A percentile compares a stretch with the other conserved stretches of the same genome.
These are phyloP conservation scores for Chelonia mydas DNA, from an alignment of 2,797 vertebrate genomes.

Conservation along the genomic window DNA sequence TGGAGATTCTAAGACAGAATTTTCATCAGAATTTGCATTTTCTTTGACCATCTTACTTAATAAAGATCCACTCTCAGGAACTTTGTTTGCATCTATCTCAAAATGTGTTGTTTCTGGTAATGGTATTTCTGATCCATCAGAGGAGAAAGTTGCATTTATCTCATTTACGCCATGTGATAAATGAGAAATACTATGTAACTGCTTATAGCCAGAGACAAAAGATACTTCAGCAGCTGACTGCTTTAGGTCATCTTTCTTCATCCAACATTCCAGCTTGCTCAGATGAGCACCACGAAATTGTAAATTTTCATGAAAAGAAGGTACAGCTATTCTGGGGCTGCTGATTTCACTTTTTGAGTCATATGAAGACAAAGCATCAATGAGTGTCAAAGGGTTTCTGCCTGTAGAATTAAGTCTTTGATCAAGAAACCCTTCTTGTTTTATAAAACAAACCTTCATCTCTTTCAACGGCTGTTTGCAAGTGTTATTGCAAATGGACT, in stretches of 20 bases:
- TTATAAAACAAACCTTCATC: constrained; percentile 42
- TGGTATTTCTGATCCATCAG: constrained; percentile 55
- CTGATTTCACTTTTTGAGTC: constrained; percentile 76
- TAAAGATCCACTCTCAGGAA: neutral
- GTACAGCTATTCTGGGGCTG: constrained; percentile 68
- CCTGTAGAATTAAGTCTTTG: neutral
- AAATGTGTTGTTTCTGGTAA: constrained; percentile 67
- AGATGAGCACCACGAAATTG: constrained; percentile 54
- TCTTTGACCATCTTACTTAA: constrained; percentile 18
- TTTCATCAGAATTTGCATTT: constrained; percentile 15
- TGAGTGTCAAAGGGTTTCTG: constrained; percentile 77
- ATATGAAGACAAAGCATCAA: constrained; percentile 86
- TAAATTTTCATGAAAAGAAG: constrained; percentile 66
- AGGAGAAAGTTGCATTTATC: constrained; percentile 43
- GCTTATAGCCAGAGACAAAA: constrained; percentile 60
- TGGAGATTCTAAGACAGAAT: constrained; percentile 30
- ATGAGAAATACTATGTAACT: constrained; percentile 39
- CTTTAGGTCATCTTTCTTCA: constrained; percentile 67
- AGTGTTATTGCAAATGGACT: constrained; percentile 9
- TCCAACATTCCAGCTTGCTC: constrained; percentile 52
- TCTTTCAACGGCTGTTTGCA: constrained; percentile 56
- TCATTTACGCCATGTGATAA: neutral
- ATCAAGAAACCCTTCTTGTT: constrained; percentile 65
- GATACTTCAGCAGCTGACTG: constrained; percentile 68
- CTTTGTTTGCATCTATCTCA: neutral